phyloP scores from a whole-genome alignment of 2,888 invertebrate genomes.

The Cephus pulcher region DNA sequence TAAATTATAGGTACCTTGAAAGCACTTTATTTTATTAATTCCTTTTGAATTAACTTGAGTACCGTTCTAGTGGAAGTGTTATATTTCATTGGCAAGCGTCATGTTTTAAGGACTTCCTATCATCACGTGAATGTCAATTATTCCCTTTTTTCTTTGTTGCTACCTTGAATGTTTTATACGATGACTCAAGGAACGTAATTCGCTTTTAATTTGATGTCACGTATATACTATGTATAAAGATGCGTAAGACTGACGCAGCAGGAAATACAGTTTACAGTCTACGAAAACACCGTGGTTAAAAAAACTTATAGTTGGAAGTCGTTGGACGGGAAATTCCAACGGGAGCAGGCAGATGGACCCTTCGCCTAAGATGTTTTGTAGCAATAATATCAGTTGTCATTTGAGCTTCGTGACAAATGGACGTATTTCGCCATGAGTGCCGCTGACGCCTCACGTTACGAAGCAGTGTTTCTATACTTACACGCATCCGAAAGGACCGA shows the following conservation, averaged over 20 bases:
- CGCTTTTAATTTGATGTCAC: neutral
- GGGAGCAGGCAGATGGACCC: no score
- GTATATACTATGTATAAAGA: no score
- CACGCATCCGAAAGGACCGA: no score
- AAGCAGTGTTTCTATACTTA: no score
- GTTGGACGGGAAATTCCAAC: no score
- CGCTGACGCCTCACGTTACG: no score
- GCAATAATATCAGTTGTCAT: no score
- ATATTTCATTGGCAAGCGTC: neutral
- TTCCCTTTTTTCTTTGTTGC: neutral
- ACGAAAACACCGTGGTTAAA: no score
- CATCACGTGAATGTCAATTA: neutral
- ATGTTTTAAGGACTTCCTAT: neutral
- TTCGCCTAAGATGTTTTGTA: no score
- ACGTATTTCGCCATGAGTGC: no score
- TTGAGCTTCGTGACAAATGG: no score
- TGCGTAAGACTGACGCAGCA: neutral
- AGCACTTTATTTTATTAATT: neutral
- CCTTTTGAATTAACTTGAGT: neutral
- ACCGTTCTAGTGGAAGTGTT: neutral
- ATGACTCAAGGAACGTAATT: neutral
- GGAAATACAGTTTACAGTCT: neutral
- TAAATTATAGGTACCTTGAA: neutral
- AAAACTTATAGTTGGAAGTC: no score
- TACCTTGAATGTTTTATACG: neutral